These are phyloP conservation scores for Pammene aurita DNA, from an alignment of 2,888 invertebrate species.

Conservation along the genomic window DNA sequence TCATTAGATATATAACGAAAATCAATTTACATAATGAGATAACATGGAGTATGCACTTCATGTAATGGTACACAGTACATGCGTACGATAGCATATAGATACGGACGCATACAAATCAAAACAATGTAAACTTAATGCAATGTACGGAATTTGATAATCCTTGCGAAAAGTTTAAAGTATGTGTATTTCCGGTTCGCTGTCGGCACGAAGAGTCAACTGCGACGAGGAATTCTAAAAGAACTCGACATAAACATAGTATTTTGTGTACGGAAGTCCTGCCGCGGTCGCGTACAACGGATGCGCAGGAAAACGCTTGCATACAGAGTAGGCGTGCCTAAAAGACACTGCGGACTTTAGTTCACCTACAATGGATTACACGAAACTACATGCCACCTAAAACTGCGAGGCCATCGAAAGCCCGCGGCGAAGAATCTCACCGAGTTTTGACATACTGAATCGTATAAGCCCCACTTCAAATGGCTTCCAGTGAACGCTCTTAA, in stretches of 20 bases:
- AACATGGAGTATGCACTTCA: neutral
- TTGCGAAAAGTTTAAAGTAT: conserved; percentile 61
- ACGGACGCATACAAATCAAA: neutral
- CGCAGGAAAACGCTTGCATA: conserved; percentile 82
- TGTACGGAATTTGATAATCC: conserved; percentile 44
- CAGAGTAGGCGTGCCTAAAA: conserved; percentile 82
- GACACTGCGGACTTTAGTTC: conserved; percentile 81
- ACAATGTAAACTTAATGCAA: conserved; percentile 19
- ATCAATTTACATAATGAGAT: neutral
- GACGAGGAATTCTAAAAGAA: conserved; percentile 79
- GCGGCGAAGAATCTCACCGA: neutral
- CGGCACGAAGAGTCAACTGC: conserved; percentile 77
- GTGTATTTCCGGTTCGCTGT: conserved; percentile 69
- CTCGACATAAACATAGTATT: conserved; percentile 79
- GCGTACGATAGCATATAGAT: neutral
- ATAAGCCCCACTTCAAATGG: conserved; percentile 11
- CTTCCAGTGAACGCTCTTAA: conserved; percentile 8
- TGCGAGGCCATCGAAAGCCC: conserved; percentile 56
- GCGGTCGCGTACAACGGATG: conserved; percentile 81
- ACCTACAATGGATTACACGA: conserved; percentile 78
- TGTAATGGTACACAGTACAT: no score
- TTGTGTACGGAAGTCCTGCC: conserved; percentile 81
- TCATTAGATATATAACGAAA: neutral
- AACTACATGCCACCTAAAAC: conserved; percentile 79
- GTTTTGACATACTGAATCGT: conserved; percentile 11